These are phyloP conservation scores for Cichlasoma orientale DNA, from an alignment of 2,797 vertebrate genomes.

Conservation along the genomic window DNA sequence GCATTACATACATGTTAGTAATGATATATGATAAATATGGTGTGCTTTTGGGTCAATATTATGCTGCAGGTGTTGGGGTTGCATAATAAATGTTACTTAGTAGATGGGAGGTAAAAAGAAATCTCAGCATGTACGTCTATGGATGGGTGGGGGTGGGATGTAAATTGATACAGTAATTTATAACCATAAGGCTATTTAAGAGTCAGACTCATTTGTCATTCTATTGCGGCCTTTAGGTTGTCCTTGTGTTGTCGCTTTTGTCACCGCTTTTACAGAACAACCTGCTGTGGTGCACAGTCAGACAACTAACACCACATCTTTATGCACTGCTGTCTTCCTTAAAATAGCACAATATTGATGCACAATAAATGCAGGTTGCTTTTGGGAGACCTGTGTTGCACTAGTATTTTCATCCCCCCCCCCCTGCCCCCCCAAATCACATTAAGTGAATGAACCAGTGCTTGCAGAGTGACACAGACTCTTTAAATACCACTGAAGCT, in stretches of 20 bases:
- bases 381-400: neutral
- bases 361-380: neutral
- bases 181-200: neutral
- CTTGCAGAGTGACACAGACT: conserved; percentile 20
- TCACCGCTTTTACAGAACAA: conserved; percentile 2
- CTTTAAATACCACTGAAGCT: conserved; percentile 37
- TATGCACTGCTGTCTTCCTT: neutral
- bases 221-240: conserved; percentile 28
- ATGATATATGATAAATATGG: conserved; percentile 26
- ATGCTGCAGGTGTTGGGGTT: conserved; percentile 27
- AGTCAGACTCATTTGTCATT: conserved; percentile 28
- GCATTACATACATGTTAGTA: neutral
- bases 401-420: neutral
- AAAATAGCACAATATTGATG: neutral
- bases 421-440: conserved; percentile 6
- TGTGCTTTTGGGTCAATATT: conserved; percentile 2
- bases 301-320: neutral
- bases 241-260: conserved; percentile 34
- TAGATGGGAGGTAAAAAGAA: neutral
- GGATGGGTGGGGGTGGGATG: neutral
- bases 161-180: conserved; percentile 10
- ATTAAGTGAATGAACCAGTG: conserved; percentile 2
- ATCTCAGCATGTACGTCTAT: conserved; percentile 11
- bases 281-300: conserved; percentile 1
- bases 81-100: conserved; percentile 24